These are phyloP conservation scores for Thamnophis elegans DNA, from an alignment of 2,797 vertebrate species.

Conservation along the genomic window DNA sequence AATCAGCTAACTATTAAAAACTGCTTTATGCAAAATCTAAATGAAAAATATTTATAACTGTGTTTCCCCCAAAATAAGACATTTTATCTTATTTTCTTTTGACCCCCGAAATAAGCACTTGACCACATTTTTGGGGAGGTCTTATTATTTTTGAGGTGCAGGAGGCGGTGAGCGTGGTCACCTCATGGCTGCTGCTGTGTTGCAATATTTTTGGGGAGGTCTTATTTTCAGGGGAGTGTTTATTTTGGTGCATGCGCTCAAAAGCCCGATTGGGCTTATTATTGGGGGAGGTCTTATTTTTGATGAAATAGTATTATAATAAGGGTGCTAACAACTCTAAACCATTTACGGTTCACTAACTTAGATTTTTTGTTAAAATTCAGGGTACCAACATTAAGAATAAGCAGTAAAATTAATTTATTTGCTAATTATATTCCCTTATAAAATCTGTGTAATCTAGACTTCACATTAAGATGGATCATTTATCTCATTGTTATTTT, in stretches of 20 bases:
- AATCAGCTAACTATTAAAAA: not conserved
- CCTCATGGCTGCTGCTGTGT: too few relatives aligned
- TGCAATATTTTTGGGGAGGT: too few relatives aligned
- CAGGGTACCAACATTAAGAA: not conserved
- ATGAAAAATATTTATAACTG: not conserved
- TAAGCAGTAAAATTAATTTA: not conserved
- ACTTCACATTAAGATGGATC: not conserved
- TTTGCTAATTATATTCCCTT: not conserved
- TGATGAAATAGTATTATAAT: not conserved
- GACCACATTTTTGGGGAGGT: too few relatives aligned
- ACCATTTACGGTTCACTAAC: not conserved
- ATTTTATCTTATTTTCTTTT: too few relatives aligned
- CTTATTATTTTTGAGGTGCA: too few relatives aligned
- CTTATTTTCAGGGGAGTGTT: too few relatives aligned
- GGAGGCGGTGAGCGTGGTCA: too few relatives aligned
- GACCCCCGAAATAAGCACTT: too few relatives aligned
- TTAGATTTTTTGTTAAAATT: not conserved
- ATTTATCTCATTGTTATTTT: constrained; percentile 25
- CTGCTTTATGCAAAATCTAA: constrained; percentile 20
- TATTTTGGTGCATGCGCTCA: too few relatives aligned
- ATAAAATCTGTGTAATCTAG: constrained; percentile 11
- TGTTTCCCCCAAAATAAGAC: too few relatives aligned
- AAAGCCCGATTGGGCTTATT: too few relatives aligned
- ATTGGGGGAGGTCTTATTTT: too few relatives aligned
- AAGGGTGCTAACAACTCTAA: not conserved